Evolutionary conservation across 1,140 invertebrate genomes (phyloP), one percentile per base, ranked within the genome.

Genomic region (Drosophila kepulauana): DNA sequence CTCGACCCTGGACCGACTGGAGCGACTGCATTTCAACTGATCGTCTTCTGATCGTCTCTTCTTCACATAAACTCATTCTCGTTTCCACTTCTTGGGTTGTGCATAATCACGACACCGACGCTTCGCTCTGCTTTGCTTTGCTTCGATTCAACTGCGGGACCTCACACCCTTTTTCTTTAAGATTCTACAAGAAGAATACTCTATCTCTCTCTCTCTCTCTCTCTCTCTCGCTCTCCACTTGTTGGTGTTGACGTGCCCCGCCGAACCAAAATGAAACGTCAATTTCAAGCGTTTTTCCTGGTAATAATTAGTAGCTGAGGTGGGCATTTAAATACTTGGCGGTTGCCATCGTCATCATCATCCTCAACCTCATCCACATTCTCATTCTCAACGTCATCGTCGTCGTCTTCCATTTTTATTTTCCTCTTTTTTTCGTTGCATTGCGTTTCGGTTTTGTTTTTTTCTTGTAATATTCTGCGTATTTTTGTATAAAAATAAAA

Each of bases 231-330:
- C 43, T 10, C 16, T 45, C n/a, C 35, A 63, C 51, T 46, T 58
- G 51, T 25, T 66, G 79, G 69, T 82, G 85, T 88, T 89, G 85
- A 89, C 81, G 70, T 75, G 73, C 73, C 69, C 71, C 74, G 43
- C 80, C 74, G 52, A 67, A 85, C 64, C 76, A 91, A 91, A 88
- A 91, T 91, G 87, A 86, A 91, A 91, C 89, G 89, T 91, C 89
- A 91, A 91, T 91, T 89, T 91, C 74, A 91, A 91, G 89, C 71
- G 79, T 91, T 91, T 91, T 91, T 91, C 89, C 85, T 91, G 89
- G 89, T 91, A 91, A 91, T 91, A 91, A 91, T 91, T 91, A 91
- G 89, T 91, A 91, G 85, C 89, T 90, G 89, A 91, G 89, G 89
- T 91, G 89, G 89, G 89, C 80, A 91, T 91, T 91, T 91, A 91